Evolutionary conservation across 2,113 vertebrate species (phyloP).

Genomic region (Apteryx mantelli): DNA sequence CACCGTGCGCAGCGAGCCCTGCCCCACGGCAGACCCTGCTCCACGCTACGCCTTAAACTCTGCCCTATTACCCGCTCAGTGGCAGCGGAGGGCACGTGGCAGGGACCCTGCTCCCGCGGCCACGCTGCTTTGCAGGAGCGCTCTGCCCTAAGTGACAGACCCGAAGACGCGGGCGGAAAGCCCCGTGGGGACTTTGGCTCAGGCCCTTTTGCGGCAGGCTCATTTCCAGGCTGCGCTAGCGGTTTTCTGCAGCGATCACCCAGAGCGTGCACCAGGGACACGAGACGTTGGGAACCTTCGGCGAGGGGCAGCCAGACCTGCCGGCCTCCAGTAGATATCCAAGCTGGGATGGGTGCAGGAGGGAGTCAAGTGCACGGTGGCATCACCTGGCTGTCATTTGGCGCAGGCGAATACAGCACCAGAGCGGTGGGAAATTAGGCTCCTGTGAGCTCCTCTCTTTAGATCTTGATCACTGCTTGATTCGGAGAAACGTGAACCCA

Average conservation of each 20-base stretch:
- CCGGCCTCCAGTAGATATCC: not conserved
- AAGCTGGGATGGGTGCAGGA: not conserved
- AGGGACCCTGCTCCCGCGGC: fast-evolving
- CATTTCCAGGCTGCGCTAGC: fast-evolving
- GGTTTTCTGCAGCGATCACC: not conserved
- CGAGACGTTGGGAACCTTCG: not conserved
- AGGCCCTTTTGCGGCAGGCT: fast-evolving
- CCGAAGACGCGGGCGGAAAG: not conserved
- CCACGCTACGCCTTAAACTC: fast-evolving
- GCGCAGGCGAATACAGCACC: fast-evolving
- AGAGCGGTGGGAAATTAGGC: fast-evolving
- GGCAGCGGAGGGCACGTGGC: not conserved
- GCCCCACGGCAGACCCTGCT: not conserved
- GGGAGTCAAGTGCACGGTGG: fast-evolving
- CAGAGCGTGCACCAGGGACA: not conserved
- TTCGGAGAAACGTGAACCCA: not conserved
- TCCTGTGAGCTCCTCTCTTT: not conserved
- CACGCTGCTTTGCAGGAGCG: fast-evolving
- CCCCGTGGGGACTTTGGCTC: not conserved
- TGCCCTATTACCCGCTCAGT: fast-evolving
- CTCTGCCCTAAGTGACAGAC: not conserved
- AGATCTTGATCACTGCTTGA: fast-evolving
- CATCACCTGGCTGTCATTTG: not conserved
- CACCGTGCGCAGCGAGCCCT: fast-evolving
- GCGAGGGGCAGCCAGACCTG: not conserved